These are phyloP conservation scores for Homarus americanus DNA, from an alignment of 1,140 invertebrate genomes.

Conservation along the genomic window DNA sequence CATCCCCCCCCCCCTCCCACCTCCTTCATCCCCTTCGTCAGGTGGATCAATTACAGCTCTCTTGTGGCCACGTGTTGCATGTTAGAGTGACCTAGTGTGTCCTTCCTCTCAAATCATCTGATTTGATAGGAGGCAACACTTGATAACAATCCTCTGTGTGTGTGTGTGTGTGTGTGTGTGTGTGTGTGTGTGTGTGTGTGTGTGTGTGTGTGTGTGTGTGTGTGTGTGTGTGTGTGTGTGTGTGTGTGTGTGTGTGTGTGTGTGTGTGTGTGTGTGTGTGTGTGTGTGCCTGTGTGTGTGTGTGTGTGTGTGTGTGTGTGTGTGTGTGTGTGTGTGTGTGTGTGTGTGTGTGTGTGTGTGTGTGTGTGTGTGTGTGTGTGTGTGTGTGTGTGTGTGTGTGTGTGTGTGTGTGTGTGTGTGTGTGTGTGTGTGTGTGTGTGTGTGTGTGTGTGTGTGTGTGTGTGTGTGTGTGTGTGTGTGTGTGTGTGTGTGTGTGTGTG, in stretches of 20 bases:
- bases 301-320: constrained; percentile 37
- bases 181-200: constrained; percentile 19
- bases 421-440: not conserved
- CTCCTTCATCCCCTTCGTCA: too few relatives aligned
- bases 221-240: constrained; percentile 16
- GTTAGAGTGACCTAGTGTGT: too few relatives aligned
- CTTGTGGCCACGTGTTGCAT: too few relatives aligned
- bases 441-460: not conserved
- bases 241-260: too few relatives aligned
- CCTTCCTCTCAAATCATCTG: too few relatives aligned
- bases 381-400: not conserved
- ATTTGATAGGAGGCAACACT: too few relatives aligned
- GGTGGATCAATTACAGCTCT: too few relatives aligned
- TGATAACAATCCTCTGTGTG: too few relatives aligned
- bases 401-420: not conserved
- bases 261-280: constrained; percentile 13
- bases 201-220: constrained; percentile 16
- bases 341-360: not conserved
- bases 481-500: too few relatives aligned
- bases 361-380: not conserved
- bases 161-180: not conserved
- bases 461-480: too few relatives aligned
- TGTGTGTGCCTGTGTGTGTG: constrained; percentile 32
- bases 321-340: constrained; percentile 1
- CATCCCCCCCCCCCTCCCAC: too few relatives aligned